Conservation (phyloP, 2,888 invertebrate species). For the Actias luna region DNA sequence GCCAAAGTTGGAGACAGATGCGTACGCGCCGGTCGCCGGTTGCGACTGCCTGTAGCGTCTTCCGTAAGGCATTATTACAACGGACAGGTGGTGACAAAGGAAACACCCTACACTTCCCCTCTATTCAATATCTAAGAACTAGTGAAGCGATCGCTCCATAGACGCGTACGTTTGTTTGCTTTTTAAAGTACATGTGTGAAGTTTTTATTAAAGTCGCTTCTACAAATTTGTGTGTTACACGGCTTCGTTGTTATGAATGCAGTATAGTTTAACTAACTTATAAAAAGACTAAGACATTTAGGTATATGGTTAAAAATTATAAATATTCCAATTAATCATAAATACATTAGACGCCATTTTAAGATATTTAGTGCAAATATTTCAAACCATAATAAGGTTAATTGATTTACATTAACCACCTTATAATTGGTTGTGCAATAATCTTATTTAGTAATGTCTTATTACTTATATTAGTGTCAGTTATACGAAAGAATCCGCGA, state of each 20-base stretch:
- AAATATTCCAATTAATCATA: too few relatives aligned
- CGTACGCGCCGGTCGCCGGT: slow-evolving; percentile 56
- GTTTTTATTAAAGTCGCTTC: background rate
- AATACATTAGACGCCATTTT: too few relatives aligned
- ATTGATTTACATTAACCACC: too few relatives aligned
- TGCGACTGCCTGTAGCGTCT: slow-evolving; percentile 59
- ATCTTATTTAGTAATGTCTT: too few relatives aligned
- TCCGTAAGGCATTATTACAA: slow-evolving; percentile 75
- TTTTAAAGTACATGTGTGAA: slow-evolving; percentile 3
- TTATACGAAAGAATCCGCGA: too few relatives aligned
- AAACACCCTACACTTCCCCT: slow-evolving; percentile 65
- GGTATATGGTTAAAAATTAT: too few relatives aligned
- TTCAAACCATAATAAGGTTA: too few relatives aligned
- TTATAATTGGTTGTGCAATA: too few relatives aligned
- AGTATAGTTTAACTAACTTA: too few relatives aligned
- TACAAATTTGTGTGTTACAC: background rate
- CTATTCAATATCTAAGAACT: slow-evolving; percentile 40
- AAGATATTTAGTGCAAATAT: too few relatives aligned
- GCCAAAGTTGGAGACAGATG: slow-evolving; percentile 67
- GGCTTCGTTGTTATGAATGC: background rate
- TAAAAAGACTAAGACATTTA: too few relatives aligned
- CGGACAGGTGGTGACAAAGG: slow-evolving; percentile 77
- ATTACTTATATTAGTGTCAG: too few relatives aligned
- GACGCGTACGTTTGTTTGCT: slow-evolving; percentile 18
- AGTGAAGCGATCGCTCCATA: slow-evolving; percentile 40